Evolutionary conservation across 2,888 invertebrate genomes (phyloP).

Genomic region (Rugalucina vietnamica): DNA sequence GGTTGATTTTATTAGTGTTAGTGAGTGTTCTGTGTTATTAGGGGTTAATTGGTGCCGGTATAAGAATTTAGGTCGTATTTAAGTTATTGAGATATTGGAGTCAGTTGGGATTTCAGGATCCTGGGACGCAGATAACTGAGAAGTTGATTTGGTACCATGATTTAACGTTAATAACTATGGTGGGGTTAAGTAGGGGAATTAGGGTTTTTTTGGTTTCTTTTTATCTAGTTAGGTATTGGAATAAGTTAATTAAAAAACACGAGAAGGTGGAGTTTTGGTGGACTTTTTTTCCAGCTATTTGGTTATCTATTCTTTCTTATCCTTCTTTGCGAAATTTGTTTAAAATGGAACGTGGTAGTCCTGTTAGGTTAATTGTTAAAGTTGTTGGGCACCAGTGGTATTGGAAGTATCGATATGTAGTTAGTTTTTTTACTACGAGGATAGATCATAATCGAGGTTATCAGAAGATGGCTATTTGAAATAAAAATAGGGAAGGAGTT

Average conservation of each 20-base stretch:
- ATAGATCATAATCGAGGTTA: background rate
- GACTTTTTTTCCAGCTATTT: background rate
- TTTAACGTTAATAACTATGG: background rate
- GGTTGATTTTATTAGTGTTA: too few relatives aligned
- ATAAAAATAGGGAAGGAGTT: background rate
- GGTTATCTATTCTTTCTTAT: background rate
- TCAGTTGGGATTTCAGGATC: background rate
- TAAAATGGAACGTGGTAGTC: background rate
- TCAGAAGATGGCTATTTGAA: background rate
- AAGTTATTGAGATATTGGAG: background rate
- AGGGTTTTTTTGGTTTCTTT: background rate
- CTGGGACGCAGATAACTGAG: background rate
- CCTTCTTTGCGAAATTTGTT: background rate
- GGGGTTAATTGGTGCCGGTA: background rate
- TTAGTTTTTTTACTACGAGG: background rate
- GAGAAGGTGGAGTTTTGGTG: background rate
- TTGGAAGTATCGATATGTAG: background rate
- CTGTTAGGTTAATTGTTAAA: background rate
- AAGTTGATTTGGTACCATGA: background rate
- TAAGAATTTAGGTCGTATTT: background rate
- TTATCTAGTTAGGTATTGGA: too few relatives aligned
- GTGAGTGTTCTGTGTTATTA: too few relatives aligned
- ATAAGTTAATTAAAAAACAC: too few relatives aligned
- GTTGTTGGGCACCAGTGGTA: conserved; percentile 8
- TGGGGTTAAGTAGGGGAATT: background rate